Evolutionary conservation across 2,888 invertebrate species (phyloP), one percentile per base, ranked within the genome.

Genomic region (Dynastes hyllus): DNA sequence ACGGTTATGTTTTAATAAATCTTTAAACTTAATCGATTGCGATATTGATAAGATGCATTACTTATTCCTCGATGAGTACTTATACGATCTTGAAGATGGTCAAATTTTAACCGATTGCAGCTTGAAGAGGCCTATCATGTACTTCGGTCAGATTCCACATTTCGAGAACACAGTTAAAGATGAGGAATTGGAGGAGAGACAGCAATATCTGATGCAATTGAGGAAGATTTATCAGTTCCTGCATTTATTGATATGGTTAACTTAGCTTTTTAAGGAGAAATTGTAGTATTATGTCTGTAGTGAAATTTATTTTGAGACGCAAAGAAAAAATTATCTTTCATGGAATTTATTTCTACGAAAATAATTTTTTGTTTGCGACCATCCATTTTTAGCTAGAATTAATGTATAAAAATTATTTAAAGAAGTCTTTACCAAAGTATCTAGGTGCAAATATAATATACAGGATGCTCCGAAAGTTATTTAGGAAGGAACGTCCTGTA

Each of bases 1-100:
- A 77, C 90, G 94, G 27, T 91, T 96, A 71, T 96, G 96, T 85
- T 94, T 96, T 82, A 90, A 93, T 85, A 95, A 94, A 85, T 87
- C 88, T 0, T 87, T 96, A 27, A 87, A 91, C 53, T 85, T 94
- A 16, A 90, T 92, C 2, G 91, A 95, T 85, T 96, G 95, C 85
- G 92, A 94, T 87, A 92, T 92, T 9, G 90, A 92, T 1, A 85
- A 84, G 73, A 81, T 83, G 4, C 80, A 82, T 29, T 79, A 83
- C 66, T 80, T 86, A 84, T 79, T 86, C 83, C 73, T 86, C 83
- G 58, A 86, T 11, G 87, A 88, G 1, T 70, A 73, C 63, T 32
- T 70, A 37, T 76, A 66, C 16, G 88, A 88, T 11, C 45, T 76
- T 16, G 77, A 80, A 55, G 84, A 83, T 13, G 78, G 78, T 1